These are phyloP conservation scores for Sinosuthora webbiana DNA, from an alignment of 2,113 vertebrate genomes.

Conservation along the genomic window DNA sequence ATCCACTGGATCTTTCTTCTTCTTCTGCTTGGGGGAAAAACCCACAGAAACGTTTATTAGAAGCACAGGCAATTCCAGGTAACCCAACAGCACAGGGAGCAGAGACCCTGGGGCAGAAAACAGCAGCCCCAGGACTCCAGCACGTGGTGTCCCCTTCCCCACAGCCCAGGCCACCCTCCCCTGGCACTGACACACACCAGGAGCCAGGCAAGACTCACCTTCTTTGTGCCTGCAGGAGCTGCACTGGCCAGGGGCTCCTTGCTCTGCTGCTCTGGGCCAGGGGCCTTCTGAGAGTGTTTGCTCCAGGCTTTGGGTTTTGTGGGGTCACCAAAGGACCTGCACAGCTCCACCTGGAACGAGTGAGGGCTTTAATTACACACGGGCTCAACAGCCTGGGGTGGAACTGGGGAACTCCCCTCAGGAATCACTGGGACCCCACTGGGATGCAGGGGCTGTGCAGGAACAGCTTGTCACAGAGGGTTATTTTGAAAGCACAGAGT, in stretches of 20 bases:
- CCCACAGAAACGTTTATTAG: not conserved
- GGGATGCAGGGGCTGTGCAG: fast-evolving
- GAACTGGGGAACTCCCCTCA: not conserved
- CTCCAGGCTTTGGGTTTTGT: conserved; percentile 90
- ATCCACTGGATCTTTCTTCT: conserved; percentile 66
- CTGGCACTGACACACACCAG: fast-evolving
- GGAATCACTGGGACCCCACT: fast-evolving
- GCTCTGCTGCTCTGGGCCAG: not conserved
- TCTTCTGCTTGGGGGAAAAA: conserved; percentile 70
- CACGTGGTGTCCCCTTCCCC: not conserved
- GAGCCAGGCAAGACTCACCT: conserved; percentile 48
- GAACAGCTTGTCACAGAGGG: fast-evolving
- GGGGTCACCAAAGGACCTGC: conserved; percentile 92
- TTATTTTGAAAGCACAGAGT: not conserved
- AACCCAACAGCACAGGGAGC: not conserved
- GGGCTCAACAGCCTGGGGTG: fast-evolving
- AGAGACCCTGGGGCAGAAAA: not conserved
- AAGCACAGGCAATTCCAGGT: not conserved
- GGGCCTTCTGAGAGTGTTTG: conserved; percentile 79
- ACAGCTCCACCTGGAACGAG: conserved; percentile 85
- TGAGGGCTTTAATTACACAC: not conserved
- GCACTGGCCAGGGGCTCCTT: not conserved
- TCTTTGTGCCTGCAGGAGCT: conserved; percentile 30
- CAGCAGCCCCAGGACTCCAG: not conserved
- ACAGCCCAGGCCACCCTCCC: no score